Evolutionary conservation across 2,113 vertebrate species (phyloP), one percentile per base, ranked within the genome.

Genomic region (Scophthalmus maximus): DNA sequence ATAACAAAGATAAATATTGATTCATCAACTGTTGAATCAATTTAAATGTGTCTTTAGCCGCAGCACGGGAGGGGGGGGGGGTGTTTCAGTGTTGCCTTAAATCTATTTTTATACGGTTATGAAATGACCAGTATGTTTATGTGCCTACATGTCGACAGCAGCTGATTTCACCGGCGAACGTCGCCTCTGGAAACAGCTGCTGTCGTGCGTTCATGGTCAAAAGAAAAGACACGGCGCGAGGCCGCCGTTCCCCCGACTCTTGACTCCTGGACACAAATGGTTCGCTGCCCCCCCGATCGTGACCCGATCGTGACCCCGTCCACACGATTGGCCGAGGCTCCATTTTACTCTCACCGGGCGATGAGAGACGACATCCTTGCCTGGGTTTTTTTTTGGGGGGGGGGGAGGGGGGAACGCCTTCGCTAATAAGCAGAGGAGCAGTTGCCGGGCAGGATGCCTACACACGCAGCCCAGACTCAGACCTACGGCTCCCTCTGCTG

Each of bases 31-130:
- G 18, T n/a, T 44, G 17, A 44, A 8, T 44, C 42, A 14, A n/a
- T n/a, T 15, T n/a, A 8, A 8, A n/a, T n/a, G 42, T 44, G 42
- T n/a, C n/a, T 44, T 44, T 44, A 44, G 15, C 42, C 12, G 42
- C 18, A n/a, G 42, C 18, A 6, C 2, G 42, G 18, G 42, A 8
- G 42, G 42, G 42, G 1, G 42, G 18, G 1, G 32, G 32, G 32
- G 5, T 34, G 5, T 34, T 14, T 8, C 8, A 12, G 18, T 20
- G 42, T 20, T 46, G 42, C 42, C 42, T 46, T 46, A 46, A 46
- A 46, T 46, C 42, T 46, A 46, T 46, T 46, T 46, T 46, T 46
- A 46, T 46, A 46, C 42, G 2, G 42, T 46, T 46, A 46, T 46
- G 18, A 46, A 46, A 20, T 15, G 42, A 3, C 7, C 42, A 46